phyloP scores from a whole-genome alignment of 1,140 invertebrate genomes.

The Eubasilissa regina region DNA sequence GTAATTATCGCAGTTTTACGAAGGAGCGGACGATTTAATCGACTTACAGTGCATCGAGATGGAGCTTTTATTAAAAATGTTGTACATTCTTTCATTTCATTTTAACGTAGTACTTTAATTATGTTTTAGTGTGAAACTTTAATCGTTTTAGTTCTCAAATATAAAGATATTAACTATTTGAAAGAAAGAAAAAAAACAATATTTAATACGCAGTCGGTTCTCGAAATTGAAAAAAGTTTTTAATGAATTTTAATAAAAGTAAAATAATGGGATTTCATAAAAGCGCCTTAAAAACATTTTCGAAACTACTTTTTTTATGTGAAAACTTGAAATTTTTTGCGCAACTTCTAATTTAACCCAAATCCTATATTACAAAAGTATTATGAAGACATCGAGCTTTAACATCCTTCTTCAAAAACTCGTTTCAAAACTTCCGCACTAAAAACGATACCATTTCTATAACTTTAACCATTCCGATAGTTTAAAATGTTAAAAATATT shows the following conservation, averaged over 20 bases:
- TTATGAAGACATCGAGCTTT: not conserved
- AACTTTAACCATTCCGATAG: not conserved
- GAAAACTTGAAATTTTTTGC: no score
- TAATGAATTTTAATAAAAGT: no score
- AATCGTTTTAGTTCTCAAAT: no score
- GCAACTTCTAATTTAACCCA: not conserved
- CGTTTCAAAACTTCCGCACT: not conserved
- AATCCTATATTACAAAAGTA: not conserved
- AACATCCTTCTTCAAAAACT: not conserved
- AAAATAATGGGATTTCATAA: no score
- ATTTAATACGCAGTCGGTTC: no score
- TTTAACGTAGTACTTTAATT: not conserved
- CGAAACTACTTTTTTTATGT: no score
- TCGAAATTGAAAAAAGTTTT: no score
- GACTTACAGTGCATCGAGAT: conserved; percentile 18
- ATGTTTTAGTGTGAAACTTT: no score
- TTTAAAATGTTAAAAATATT: conserved; percentile 15
- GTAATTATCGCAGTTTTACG: conserved; percentile 28
- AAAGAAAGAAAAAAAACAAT: no score
- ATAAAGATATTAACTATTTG: no score
- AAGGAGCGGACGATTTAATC: conserved; percentile 12
- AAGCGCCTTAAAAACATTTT: no score
- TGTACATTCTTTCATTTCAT: not conserved
- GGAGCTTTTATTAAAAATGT: conserved; percentile 1
- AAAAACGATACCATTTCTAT: conserved; percentile 10